Base-by-base conservation (phyloP, 2,113 vertebrate genomes). In the Aspidoscelis tigris region DNA sequence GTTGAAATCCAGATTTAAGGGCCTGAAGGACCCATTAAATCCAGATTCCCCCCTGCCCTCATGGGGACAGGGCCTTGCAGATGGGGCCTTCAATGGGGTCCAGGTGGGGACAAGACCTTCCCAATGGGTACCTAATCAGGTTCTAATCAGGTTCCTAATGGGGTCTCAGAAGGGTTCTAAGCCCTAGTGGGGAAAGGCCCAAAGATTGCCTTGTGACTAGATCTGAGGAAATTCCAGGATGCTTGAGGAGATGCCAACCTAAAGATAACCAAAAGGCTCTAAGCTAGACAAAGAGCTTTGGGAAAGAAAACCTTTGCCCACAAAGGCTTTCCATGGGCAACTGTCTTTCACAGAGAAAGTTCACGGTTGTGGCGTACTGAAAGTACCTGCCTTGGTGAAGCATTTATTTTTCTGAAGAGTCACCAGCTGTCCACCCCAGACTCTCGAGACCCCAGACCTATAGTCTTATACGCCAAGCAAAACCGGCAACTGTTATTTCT, bases 401-500 rank as follows among this genome's bases (percentile, higher is more conserved):
- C 71, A 41, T 85, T 83, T 88, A 26, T 89, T 87, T 55, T 61
- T 78, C 87, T 55, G 73, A 14, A 0, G 58, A 82, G 61, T 53
- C 61, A 55, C 84, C 89, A 92, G 88, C 88, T 91, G 90, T 81
- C 87, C 1, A 0, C 47, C 39, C 3, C 7, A 14, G 10, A 4
- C 0, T 0, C 79, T 69, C 0, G 2, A 88, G 84, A 55, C 33
- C 58, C 55, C 53, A 0, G 68, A 87, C 71, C 47, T 21, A 10
- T 78, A 78, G 70, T 50, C 77, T 90, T 41, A 74, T 14, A 44
- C 84, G 83, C 82, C 1, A 4, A 72, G 14, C 24, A 77, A 82
- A 86, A 89, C 91, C 73, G 18, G 90, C 92, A 3, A 85, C 68
- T 87, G 90, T 90, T 85, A 80, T 94, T 96, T 96, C 93, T 93